Evolutionary conservation across 2,797 vertebrate species (phyloP), one percentile per base, ranked within the genome.

Genomic region (Acipenser ruthenus): DNA sequence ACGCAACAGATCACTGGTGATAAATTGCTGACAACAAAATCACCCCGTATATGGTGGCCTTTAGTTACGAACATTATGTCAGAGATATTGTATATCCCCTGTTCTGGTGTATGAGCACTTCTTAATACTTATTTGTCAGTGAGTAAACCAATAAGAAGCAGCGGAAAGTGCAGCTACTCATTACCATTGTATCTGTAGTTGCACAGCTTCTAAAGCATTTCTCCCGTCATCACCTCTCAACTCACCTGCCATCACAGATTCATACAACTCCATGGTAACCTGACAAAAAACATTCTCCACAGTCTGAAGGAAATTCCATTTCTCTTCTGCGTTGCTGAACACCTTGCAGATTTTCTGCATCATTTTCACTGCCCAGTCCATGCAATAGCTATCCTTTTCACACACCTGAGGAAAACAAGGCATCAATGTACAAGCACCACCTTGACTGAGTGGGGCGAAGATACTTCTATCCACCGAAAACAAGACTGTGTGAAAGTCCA

Each of bases 351-450:
- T 82, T 70, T 90, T 89, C 68, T 89, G 89, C 75, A 93, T 91
- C 86, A 94, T 87, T 75, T 84, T 92, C 63, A 93, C 93, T 0
- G 84, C 82, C 94, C 93, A 95, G 69, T 87, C 84, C 92, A 95
- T 94, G 79, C 87, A 88, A 77, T 93, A 94, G 12, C 89, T 75
- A 2, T 98, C 95, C 79, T 93, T 95, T 81, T 96, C 92, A 10
- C 92, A 94, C 66, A 97, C 94, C 95, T 97, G 72, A 0, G 0
- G 12, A 61, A n/a, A 52, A 62, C n/a, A n/a, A 23, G 49, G 37
- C 59, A 15, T 18, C 9, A 13, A 56, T 6, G 49, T 65, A 65
- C 52, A 63, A 47, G 12, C 13, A 15, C n/a, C 10, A 60, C 7
- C 15, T 55, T 59, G 48, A 49, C 12, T 55, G 12, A 37, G 37